These are phyloP conservation scores for Hyla sarda DNA, from an alignment of 2,113 vertebrate species.

Conservation along the genomic window DNA sequence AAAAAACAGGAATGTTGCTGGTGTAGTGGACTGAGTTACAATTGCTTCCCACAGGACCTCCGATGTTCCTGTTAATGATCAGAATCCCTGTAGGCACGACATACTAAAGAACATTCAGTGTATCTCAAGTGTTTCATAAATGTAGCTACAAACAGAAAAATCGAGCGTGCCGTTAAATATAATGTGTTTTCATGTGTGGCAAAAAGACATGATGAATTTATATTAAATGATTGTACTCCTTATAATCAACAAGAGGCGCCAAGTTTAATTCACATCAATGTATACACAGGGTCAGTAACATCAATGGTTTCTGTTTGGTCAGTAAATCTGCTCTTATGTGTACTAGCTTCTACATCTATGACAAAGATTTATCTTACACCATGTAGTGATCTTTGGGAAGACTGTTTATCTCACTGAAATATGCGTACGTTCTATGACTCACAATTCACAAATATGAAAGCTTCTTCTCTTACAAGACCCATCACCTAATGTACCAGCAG, in stretches of 20 bases:
- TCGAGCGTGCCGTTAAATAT: background rate
- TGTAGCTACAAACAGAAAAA: background rate
- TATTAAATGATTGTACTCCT: too few relatives aligned
- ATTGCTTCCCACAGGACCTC: background rate
- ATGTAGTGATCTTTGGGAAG: background rate
- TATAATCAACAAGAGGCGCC: too few relatives aligned
- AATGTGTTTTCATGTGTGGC: background rate
- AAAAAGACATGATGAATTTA: too few relatives aligned
- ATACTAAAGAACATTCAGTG: background rate
- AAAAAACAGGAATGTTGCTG: background rate
- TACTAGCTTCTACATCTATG: background rate
- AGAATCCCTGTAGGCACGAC: background rate
- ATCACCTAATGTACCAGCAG: background rate
- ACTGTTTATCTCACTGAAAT: background rate
- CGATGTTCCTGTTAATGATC: background rate
- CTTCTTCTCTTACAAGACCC: background rate
- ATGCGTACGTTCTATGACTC: background rate
- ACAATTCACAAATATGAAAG: conserved; percentile 12
- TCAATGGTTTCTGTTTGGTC: background rate
- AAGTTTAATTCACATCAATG: too few relatives aligned
- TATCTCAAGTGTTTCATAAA: background rate
- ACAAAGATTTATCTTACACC: background rate
- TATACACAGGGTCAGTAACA: too few relatives aligned
- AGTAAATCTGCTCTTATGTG: background rate
- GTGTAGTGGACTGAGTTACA: background rate